These are phyloP conservation scores for Coelopa frigida DNA, from an alignment of 1,140 invertebrate species.

Conservation along the genomic window DNA sequence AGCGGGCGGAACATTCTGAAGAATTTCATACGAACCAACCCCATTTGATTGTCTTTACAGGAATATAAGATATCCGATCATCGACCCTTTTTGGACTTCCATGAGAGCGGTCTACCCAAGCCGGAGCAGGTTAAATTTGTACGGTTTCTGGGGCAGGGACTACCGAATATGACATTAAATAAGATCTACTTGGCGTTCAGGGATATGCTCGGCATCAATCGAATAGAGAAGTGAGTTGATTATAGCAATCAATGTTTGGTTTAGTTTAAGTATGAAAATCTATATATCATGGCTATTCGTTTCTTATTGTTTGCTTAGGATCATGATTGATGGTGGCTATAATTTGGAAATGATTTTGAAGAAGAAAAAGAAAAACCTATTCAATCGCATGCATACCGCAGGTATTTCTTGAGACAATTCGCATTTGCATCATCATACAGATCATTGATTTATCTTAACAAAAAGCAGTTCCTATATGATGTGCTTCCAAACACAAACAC, in stretches of 20 bases:
- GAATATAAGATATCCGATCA: slow-evolving; percentile 46
- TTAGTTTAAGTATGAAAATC: neutral
- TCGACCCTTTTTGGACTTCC: slow-evolving; percentile 46
- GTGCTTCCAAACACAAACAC: slow-evolving; percentile 1
- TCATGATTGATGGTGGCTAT: slow-evolving; percentile 27
- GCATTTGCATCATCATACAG: slow-evolving; percentile 1
- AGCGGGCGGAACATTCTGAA: slow-evolving; percentile 1
- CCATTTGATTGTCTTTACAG: no score
- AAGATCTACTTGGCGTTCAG: slow-evolving; percentile 44
- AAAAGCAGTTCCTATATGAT: slow-evolving; percentile 1
- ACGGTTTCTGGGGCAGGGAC: slow-evolving; percentile 44
- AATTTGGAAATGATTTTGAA: slow-evolving; percentile 37
- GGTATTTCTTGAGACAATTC: slow-evolving; percentile 14
- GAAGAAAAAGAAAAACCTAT: slow-evolving; percentile 41
- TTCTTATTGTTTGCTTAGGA: slow-evolving; percentile 6
- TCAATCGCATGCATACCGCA: slow-evolving; percentile 38
- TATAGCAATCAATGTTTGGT: neutral
- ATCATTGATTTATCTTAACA: slow-evolving; percentile 5
- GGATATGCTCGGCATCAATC: slow-evolving; percentile 29
- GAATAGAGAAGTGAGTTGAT: slow-evolving; percentile 38
- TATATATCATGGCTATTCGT: slow-evolving; percentile 4
- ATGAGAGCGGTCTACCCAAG: slow-evolving; percentile 45
- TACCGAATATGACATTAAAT: slow-evolving; percentile 43
- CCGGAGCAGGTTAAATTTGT: slow-evolving; percentile 45
- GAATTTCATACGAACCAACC: no score